Evolutionary conservation across 2,888 invertebrate species (phyloP).

Genomic region (Volucella inanis): DNA sequence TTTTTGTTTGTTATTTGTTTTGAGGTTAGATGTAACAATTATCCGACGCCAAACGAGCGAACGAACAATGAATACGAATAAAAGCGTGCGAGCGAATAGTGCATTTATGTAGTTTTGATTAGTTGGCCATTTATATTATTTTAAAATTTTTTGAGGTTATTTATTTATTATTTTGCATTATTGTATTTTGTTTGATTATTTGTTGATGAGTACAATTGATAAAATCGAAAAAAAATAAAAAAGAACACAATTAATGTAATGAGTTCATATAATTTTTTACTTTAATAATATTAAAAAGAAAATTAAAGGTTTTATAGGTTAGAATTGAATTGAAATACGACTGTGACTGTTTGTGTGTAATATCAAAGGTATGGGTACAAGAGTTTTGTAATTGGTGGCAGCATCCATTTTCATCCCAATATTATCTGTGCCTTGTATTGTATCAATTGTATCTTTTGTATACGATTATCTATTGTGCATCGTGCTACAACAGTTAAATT

Average conservation of each 20-base stretch:
- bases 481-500: slow-evolving; percentile 6
- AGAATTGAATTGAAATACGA: slow-evolving; percentile 23
- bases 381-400: not conserved
- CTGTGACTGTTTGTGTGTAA: slow-evolving; percentile 46
- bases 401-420: slow-evolving; percentile 2
- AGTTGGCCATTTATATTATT: slow-evolving; percentile 59
- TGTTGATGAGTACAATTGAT: slow-evolving; percentile 53
- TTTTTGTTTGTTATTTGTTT: slow-evolving; percentile 29
- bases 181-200: not conserved
- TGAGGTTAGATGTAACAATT: slow-evolving; percentile 36
- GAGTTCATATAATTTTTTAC: slow-evolving; percentile 19
- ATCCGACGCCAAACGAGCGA: slow-evolving; percentile 69
- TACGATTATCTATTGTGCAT: slow-evolving; percentile 28
- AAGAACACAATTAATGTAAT: slow-evolving; percentile 41
- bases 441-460: not conserved
- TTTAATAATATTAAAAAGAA: slow-evolving; percentile 15
- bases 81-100: slow-evolving; percentile 68
- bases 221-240: slow-evolving; percentile 41
- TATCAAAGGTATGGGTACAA: not conserved
- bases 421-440: not conserved
- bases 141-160: slow-evolving; percentile 4
- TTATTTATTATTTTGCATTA: slow-evolving; percentile 5
- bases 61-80: slow-evolving; percentile 61
- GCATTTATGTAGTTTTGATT: slow-evolving; percentile 58
- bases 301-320: slow-evolving; percentile 4